Conservation (phyloP, 2,113 vertebrate species). For the Microcebus griseorufus region DNA sequence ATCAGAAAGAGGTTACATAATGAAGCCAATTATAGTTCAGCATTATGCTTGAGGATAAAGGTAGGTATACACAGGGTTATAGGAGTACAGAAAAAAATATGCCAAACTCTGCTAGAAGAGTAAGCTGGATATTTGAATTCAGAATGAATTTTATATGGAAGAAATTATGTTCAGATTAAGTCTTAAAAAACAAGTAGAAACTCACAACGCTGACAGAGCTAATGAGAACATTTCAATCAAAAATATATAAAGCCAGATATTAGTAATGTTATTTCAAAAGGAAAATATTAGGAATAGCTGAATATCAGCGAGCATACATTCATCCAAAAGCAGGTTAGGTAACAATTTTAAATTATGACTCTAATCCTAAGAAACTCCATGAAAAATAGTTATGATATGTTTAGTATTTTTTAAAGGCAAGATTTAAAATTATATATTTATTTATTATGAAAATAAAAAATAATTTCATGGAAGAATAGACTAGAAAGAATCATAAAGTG, state of each 20-base stretch:
- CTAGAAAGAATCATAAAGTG: background rate
- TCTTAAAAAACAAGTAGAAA: background rate
- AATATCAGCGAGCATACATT: background rate
- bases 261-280: background rate
- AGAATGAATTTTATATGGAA: background rate
- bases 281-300: conserved; percentile 1
- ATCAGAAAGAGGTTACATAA: background rate
- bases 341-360: background rate
- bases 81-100: background rate
- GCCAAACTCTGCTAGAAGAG: background rate
- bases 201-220: background rate
- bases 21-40: background rate
- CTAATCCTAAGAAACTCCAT: background rate
- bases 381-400: background rate
- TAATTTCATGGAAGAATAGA: background rate
- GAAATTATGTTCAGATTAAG: background rate
- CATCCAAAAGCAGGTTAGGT: background rate
- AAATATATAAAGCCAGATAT: background rate
- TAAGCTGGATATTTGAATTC: background rate
- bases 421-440: background rate
- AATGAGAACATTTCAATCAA: background rate
- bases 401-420: background rate
- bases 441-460: background rate
- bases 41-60: background rate
- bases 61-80: background rate